Evolutionary conservation across 2,797 vertebrate genomes (phyloP).

Genomic region (Onychomys leucogaster): DNA sequence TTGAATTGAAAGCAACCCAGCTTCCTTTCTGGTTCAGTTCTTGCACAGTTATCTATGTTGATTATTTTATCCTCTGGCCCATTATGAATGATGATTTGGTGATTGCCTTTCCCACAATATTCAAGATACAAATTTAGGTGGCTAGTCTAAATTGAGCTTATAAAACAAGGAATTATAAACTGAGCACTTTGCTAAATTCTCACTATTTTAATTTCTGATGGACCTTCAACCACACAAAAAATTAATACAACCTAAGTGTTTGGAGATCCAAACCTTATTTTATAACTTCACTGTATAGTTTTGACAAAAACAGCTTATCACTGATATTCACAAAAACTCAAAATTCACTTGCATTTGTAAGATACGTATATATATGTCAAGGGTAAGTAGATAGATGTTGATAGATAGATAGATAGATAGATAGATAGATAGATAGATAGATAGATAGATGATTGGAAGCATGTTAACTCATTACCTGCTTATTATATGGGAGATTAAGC

Average conservation of each 20-base stretch:
- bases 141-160: neutral
- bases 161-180: neutral
- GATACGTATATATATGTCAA: too few species aligned
- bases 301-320: neutral
- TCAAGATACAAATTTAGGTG: neutral
- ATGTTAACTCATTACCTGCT: neutral
- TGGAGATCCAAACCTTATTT: neutral
- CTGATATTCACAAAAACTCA: neutral
- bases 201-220: neutral
- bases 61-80: neutral
- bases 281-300: neutral
- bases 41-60: neutral
- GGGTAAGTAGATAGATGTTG: too few species aligned
- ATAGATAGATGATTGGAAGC: neutral
- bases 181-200: neutral
- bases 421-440: too few species aligned
- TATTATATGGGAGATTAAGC: neutral
- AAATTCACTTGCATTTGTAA: neutral
- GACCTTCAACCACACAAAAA: neutral
- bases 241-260: neutral
- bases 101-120: neutral
- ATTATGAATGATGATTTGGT: neutral
- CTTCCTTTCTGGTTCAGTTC: neutral
- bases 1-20: neutral
- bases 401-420: too few species aligned